A percentile compares a stretch with the other conserved stretches of the same genome.
Evolutionary conservation across 2,797 vertebrate species (phyloP).

Genomic region (Silurus aristotelis): DNA sequence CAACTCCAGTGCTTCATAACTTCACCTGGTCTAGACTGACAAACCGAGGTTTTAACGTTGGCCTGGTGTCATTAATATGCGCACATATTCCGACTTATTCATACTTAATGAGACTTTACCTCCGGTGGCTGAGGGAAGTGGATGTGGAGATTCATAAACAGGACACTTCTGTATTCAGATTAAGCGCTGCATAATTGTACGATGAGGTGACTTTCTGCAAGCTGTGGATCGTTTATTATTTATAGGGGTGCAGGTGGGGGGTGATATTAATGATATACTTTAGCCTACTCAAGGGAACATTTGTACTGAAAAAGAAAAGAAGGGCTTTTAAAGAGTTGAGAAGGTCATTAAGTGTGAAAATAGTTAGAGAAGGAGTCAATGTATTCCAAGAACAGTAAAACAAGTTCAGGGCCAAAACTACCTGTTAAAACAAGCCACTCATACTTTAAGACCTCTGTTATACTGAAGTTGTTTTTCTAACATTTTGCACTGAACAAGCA

Average conservation of each 20-base stretch:
- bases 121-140: neutral
- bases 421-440: slow-evolving; percentile 54
- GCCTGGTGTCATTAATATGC: neutral
- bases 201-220: slow-evolving; percentile 12
- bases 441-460: slow-evolving; percentile 46
- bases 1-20: neutral
- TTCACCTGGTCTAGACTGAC: neutral
- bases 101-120: neutral
- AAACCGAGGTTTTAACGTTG: neutral
- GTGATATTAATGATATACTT: slow-evolving; percentile 13
- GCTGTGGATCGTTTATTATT: slow-evolving; percentile 15
- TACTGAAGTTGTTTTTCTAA: slow-evolving; percentile 57
- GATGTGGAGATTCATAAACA: slow-evolving; percentile 21
- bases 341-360: neutral
- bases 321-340: neutral
- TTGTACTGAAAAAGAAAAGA: neutral
- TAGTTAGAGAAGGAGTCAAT: neutral
- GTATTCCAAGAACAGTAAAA: slow-evolving; percentile 2
- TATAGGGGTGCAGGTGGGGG: neutral
- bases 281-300: slow-evolving; percentile 13
- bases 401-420: slow-evolving; percentile 21
- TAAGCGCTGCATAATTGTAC: neutral
- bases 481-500: no score
- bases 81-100: neutral
- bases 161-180: slow-evolving; percentile 6